A percentile compares a stretch with the other conserved stretches of the same genome.
Evolutionary conservation across 2,888 invertebrate species (phyloP).

Genomic region (Drosophila melanosoma): DNA sequence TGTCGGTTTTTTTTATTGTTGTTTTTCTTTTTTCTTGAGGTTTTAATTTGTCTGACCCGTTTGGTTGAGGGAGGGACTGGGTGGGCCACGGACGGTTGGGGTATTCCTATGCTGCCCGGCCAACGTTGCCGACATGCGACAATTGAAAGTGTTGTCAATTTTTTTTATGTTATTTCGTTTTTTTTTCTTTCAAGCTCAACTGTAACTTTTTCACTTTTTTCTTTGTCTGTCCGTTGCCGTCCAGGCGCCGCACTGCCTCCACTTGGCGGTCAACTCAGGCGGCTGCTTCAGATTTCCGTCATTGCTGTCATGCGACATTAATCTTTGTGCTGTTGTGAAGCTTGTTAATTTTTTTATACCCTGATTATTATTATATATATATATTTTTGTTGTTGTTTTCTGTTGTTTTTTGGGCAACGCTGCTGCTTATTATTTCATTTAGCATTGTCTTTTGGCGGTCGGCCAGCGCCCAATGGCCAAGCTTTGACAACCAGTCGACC

Average conservation of each 20-base stretch:
- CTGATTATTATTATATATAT: constrained; percentile 27
- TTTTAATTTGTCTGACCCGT: constrained; percentile 31
- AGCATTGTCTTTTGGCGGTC: constrained; percentile 60
- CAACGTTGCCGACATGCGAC: constrained; percentile 55
- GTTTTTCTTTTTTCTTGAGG: constrained; percentile 3
- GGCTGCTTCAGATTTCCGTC: constrained; percentile 73
- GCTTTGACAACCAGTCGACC: constrained; percentile 52
- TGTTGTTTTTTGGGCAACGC: constrained; percentile 10
- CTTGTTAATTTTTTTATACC: constrained; percentile 43
- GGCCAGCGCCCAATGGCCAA: constrained; percentile 41
- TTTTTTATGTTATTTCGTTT: constrained; percentile 16
- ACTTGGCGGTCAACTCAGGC: constrained; percentile 55
- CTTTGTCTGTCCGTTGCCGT: not conserved
- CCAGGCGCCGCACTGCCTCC: constrained; percentile 33
- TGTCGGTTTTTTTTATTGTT: not conserved
- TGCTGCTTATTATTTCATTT: constrained; percentile 51
- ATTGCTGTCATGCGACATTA: constrained; percentile 79
- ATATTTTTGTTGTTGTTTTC: not conserved
- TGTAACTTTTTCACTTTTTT: constrained; percentile 27
- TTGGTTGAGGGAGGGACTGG: constrained; percentile 8
- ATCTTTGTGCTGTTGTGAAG: constrained; percentile 43
- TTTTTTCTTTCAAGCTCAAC: constrained; percentile 6
- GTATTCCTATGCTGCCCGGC: constrained; percentile 44
- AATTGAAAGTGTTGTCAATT: constrained; percentile 77
- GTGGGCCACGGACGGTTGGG: not conserved